Evolutionary conservation across 1,140 invertebrate species (phyloP).

Genomic region (Drosophila orena): DNA sequence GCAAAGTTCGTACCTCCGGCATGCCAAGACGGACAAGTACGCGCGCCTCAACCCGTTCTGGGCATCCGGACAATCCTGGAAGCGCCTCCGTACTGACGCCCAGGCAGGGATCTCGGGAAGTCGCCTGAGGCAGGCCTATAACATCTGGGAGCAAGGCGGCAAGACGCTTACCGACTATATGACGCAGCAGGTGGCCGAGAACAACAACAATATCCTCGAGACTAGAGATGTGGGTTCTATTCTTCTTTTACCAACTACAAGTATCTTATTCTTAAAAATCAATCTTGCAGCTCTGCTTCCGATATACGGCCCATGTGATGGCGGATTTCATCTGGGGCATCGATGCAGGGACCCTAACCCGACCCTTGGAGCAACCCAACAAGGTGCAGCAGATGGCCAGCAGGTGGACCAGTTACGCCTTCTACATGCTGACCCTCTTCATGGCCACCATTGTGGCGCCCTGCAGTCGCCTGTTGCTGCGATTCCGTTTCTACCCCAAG

Average conservation of each 20-base stretch:
- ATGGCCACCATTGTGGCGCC: constrained; percentile 58
- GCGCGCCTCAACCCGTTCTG: constrained; percentile 85
- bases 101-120: constrained; percentile 86
- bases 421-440: constrained; percentile 60
- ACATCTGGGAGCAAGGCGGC: constrained; percentile 70
- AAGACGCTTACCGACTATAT: constrained; percentile 55
- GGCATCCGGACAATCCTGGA: constrained; percentile 85
- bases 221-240: constrained; percentile 67
- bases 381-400: constrained; percentile 59
- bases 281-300: constrained; percentile 67
- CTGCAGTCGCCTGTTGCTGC: constrained; percentile 35
- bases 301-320: constrained; percentile 86
- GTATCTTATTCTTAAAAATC: neutral
- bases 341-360: constrained; percentile 76
- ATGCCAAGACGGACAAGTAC: constrained; percentile 84
- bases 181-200: constrained; percentile 9
- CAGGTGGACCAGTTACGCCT: constrained; percentile 59
- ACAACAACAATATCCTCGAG: constrained; percentile 42
- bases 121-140: constrained; percentile 62
- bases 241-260: neutral
- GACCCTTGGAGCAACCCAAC: constrained; percentile 35
- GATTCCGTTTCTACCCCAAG: constrained; percentile 62
- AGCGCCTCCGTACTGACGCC: constrained; percentile 85
- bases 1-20: constrained; percentile 56
- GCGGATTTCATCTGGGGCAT: constrained; percentile 86